Evolutionary conservation across 2,113 vertebrate species (phyloP), one percentile per base, ranked within the genome.

Genomic region (Pleuronectes platessa): DNA sequence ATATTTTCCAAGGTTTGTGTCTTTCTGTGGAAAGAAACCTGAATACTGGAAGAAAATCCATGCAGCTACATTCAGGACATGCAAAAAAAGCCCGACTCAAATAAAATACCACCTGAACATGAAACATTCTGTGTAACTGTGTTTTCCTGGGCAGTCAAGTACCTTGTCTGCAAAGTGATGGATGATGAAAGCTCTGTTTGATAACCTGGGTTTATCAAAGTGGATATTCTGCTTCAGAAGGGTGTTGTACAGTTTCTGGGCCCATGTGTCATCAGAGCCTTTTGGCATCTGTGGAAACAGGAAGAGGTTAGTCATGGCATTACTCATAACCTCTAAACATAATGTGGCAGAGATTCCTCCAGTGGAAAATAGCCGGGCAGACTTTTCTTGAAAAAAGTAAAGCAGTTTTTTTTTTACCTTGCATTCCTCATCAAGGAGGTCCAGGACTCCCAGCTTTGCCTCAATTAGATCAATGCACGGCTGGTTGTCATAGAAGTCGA

Each of bases 401-500:
- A 55, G 26, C 6, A 1, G 7, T 42, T n/a, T 61, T 42, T 75
- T 79, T 75, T 79, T 84, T 85, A 97, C 98, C 94, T 95, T 99
- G 87, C 98, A 99, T 88, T 99, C 98, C 74, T 99, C 98, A 87
- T 99, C 98, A 82, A 99, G 86, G 78, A 99, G 94, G 91, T 99
- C 98, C 79, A 99, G 90, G 84, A 99, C 53, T 4, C 98, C 98
- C 91, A 99, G 84, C 89, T 96, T 98, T 76, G 97, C 96, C 82
- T 99, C 98, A 69, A 99, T 99, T 66, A 99, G 95, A 85, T 97
- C 96, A 84, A 99, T 99, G 89, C 97, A 99, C 2, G 97, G 97
- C 88, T 99, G 96, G 92, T 99, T 99, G 92, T 99, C 98, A 0
- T 96, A 97, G 90, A 99, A 99, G 90, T 99, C 98, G 73, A 99